Evolutionary conservation across 2,113 vertebrate genomes (phyloP).

Genomic region (Antechinus stuartii): DNA sequence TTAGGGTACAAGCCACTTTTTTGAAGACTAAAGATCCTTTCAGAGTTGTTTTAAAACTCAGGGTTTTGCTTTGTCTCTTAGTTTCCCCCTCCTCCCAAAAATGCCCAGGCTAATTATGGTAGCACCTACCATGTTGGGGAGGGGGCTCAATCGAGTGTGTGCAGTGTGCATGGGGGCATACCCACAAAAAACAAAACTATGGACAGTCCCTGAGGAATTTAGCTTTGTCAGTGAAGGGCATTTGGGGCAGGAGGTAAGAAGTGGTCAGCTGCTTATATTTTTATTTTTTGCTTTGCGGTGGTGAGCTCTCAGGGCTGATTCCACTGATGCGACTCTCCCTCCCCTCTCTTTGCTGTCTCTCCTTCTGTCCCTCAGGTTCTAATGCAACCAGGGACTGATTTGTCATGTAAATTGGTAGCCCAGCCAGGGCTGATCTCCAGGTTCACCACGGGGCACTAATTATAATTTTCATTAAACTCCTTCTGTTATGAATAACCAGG

Average conservation of each 20-base stretch:
- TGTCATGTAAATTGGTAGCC: conserved; percentile 81
- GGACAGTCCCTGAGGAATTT: neutral
- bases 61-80: neutral
- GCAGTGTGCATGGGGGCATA: no score
- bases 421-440: conserved; percentile 71
- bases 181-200: neutral
- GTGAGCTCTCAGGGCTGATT: neutral
- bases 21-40: neutral
- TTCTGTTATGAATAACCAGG: conserved; percentile 80
- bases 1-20: neutral
- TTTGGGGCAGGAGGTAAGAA: neutral
- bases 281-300: neutral
- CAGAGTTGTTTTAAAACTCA: neutral
- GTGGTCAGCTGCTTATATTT: neutral
- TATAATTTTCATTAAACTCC: conserved; percentile 84
- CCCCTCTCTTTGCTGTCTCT: conserved; percentile 36
- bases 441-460: conserved; percentile 82
- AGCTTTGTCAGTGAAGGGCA: neutral
- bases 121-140: neutral
- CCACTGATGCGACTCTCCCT: neutral
- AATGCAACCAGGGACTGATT: conserved; percentile 76
- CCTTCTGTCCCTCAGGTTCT: conserved; percentile 62
- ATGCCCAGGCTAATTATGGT: neutral
- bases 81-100: neutral
- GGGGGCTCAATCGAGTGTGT: no score